Conservation (phyloP, 2,888 invertebrate genomes). For the Zaprionus lineosus region DNA sequence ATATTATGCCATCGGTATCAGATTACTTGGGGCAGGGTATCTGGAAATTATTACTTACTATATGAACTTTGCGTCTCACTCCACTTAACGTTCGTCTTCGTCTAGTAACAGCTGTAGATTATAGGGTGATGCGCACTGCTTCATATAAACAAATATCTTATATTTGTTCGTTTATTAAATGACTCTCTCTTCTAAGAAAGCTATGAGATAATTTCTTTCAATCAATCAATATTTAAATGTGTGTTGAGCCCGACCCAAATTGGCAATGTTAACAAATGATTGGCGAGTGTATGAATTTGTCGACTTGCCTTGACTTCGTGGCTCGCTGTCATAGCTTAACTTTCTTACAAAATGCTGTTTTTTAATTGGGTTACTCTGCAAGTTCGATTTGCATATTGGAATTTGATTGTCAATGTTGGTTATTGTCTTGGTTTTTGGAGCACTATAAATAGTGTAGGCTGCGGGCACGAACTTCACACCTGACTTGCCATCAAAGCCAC, state of each 20-base stretch:
- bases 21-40: constrained; percentile 1
- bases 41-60: neutral
- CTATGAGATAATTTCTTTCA: too few species aligned
- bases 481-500: constrained; percentile 28
- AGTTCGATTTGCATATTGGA: constrained; percentile 63
- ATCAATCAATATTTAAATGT: too few species aligned
- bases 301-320: too few species aligned
- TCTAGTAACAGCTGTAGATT: too few species aligned
- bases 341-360: constrained; percentile 33
- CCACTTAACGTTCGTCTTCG: too few species aligned
- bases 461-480: constrained; percentile 29
- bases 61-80: too few species aligned
- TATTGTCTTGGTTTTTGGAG: constrained; percentile 17
- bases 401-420: constrained; percentile 27
- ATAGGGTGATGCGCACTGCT: neutral
- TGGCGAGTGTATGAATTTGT: constrained; percentile 36
- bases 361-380: constrained; percentile 45
- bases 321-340: constrained; percentile 10
- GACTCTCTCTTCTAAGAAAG: too few species aligned
- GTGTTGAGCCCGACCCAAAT: too few species aligned
- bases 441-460: constrained; percentile 53
- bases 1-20: constrained; percentile 33
- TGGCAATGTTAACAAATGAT: too few species aligned
- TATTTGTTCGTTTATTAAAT: too few species aligned
- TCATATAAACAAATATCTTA: too few species aligned